phyloP scores from a whole-genome alignment of 1,140 invertebrate genomes.

The Dysdera silvatica region DNA sequence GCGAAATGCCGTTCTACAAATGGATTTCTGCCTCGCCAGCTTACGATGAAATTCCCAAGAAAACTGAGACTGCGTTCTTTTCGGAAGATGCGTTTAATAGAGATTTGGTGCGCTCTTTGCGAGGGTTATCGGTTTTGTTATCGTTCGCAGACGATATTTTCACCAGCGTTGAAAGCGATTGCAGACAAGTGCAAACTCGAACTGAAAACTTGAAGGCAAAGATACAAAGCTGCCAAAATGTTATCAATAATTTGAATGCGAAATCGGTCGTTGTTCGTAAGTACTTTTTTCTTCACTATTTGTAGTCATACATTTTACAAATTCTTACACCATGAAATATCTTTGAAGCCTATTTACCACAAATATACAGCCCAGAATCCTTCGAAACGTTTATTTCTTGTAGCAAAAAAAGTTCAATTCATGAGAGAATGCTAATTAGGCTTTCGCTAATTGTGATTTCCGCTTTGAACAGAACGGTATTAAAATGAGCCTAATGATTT shows the following conservation, averaged over 20 bases:
- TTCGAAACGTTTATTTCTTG: too few relatives aligned
- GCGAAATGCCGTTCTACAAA: constrained; percentile 17
- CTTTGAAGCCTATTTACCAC: too few relatives aligned
- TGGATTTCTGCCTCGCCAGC: neutral
- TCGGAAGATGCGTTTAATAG: constrained; percentile 2
- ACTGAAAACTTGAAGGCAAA: constrained; percentile 14
- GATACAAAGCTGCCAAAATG: constrained; percentile 2
- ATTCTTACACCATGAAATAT: too few relatives aligned
- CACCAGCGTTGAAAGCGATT: constrained; percentile 7
- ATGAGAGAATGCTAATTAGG: too few relatives aligned
- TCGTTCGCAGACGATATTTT: constrained; percentile 12
- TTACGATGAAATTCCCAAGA: neutral
- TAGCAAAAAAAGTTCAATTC: too few relatives aligned
- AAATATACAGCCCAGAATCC: too few relatives aligned
- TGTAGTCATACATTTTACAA: too few relatives aligned
- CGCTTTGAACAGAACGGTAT: too few relatives aligned
- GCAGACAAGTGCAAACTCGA: constrained; percentile 5
- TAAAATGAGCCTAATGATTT: too few relatives aligned
- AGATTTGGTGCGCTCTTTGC: constrained; percentile 1
- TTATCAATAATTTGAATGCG: constrained; percentile 17
- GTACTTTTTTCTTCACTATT: constrained; percentile 4
- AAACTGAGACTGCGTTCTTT: neutral
- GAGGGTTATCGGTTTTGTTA: constrained; percentile 9
- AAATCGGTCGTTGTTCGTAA: constrained; percentile 26
- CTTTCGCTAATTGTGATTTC: too few relatives aligned